Conservation (phyloP, 2,113 vertebrate species). For the Andinoacara biseriatus region DNA sequence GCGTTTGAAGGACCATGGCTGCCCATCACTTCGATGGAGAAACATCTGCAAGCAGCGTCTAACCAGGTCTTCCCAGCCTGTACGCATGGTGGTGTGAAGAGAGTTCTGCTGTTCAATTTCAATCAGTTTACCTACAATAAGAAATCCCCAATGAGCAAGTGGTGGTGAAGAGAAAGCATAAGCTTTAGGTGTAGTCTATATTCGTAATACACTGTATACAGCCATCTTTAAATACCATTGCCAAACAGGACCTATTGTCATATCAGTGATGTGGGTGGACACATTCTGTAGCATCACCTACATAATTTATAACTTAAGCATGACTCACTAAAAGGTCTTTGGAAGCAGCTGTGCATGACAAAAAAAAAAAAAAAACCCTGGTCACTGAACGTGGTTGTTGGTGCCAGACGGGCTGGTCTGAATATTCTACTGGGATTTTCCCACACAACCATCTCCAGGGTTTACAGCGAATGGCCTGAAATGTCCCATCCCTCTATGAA, state of each 20-base stretch:
- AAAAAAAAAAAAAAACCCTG: background rate
- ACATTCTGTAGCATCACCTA: background rate
- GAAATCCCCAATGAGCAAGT: background rate
- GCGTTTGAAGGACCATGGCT: constrained; percentile 93
- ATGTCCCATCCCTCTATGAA: background rate
- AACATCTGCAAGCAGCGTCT: constrained; percentile 96
- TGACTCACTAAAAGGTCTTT: too few species aligned
- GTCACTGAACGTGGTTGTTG: background rate
- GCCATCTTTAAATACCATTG: background rate
- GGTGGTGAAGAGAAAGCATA: background rate
- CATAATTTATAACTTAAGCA: background rate
- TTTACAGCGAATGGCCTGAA: background rate
- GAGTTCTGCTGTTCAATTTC: constrained; percentile 93
- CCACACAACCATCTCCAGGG: background rate
- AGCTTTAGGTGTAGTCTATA: background rate
- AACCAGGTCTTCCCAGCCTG: constrained; percentile 95
- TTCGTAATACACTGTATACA: too few species aligned
- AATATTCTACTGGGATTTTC: background rate
- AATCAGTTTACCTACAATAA: constrained; percentile 89
- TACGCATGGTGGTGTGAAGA: constrained; percentile 92
- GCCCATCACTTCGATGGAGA: constrained; percentile 91
- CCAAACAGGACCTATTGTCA: background rate
- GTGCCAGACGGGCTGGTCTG: background rate
- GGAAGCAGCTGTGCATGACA: background rate
- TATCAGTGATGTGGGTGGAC: background rate